These are phyloP conservation scores for Magallana ariakensis DNA, from an alignment of 1,140 invertebrate genomes.

Conservation along the genomic window DNA sequence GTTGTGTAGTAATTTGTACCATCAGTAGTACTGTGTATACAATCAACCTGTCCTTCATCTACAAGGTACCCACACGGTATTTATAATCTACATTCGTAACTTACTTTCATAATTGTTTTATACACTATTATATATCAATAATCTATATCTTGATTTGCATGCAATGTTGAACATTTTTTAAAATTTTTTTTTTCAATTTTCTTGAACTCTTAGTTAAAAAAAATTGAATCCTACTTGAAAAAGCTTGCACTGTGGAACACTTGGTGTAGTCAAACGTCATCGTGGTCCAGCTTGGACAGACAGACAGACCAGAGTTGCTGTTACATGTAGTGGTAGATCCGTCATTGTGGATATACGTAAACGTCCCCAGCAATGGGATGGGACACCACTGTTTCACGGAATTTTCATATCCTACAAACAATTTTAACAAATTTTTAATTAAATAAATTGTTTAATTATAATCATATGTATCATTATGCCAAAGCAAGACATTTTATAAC, in stretches of 20 bases:
- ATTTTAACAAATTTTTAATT: neutral
- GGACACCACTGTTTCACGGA: slow-evolving; percentile 40
- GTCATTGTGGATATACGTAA: slow-evolving; percentile 48
- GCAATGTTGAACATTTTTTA: neutral
- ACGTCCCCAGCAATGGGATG: slow-evolving; percentile 37
- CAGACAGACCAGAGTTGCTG: slow-evolving; percentile 19
- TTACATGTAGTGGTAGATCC: slow-evolving; percentile 40
- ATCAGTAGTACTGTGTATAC: neutral
- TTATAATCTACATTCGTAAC: no score
- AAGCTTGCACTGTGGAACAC: slow-evolving; percentile 45
- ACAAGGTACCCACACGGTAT: neutral
- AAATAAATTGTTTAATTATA: no score
- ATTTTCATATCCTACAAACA: slow-evolving; percentile 8
- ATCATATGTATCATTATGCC: no score
- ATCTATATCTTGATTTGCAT: neutral
- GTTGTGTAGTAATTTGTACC: slow-evolving; percentile 19
- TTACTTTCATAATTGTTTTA: no score
- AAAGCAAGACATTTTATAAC: no score
- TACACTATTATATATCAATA: no score
- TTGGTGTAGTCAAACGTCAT: slow-evolving; percentile 53
- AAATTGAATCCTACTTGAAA: slow-evolving; percentile 44
- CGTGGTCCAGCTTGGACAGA: slow-evolving; percentile 46
- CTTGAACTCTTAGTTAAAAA: neutral
- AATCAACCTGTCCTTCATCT: slow-evolving; percentile 17
- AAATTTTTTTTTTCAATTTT: neutral